Evolutionary conservation across 2,113 vertebrate species (phyloP).

Genomic region (Xiphophorus maculatus): DNA sequence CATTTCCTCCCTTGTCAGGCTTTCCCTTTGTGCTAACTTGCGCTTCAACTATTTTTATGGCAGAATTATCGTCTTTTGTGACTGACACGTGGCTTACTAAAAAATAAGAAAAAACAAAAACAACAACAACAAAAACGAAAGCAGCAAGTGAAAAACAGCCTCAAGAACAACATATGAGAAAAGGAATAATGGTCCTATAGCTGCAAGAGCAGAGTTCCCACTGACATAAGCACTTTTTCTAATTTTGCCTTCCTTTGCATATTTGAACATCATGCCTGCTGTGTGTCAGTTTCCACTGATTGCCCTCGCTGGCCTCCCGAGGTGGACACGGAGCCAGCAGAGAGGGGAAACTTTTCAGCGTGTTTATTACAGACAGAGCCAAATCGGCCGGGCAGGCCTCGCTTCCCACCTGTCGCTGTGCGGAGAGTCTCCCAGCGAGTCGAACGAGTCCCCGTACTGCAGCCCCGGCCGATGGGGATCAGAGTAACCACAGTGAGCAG

Average conservation of each 20-base stretch:
- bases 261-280: constrained; percentile 60
- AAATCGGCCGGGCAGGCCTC: constrained; percentile 4
- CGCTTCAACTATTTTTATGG: not conserved
- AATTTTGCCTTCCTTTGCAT: constrained; percentile 40
- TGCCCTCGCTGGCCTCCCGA: constrained; percentile 48
- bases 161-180: constrained; percentile 18
- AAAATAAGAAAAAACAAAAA: not conserved
- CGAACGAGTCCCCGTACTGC: constrained; percentile 91
- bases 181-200: constrained; percentile 10
- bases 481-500: constrained; percentile 86
- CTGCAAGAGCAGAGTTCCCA: constrained; percentile 22
- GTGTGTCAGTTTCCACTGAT: constrained; percentile 64
- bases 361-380: constrained; percentile 42
- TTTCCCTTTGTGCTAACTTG: not conserved
- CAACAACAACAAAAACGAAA: not conserved
- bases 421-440: constrained; percentile 94
- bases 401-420: constrained; percentile 93
- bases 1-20: constrained; percentile 14
- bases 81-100: constrained; percentile 15
- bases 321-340: constrained; percentile 59
- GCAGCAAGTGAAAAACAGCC: constrained; percentile 31
- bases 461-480: constrained; percentile 82
- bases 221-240: constrained; percentile 45
- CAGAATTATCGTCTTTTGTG: constrained; percentile 5
- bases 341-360: constrained; percentile 54